Evolutionary conservation across 1,140 invertebrate genomes (phyloP).

Genomic region (Drosophila takahashii): DNA sequence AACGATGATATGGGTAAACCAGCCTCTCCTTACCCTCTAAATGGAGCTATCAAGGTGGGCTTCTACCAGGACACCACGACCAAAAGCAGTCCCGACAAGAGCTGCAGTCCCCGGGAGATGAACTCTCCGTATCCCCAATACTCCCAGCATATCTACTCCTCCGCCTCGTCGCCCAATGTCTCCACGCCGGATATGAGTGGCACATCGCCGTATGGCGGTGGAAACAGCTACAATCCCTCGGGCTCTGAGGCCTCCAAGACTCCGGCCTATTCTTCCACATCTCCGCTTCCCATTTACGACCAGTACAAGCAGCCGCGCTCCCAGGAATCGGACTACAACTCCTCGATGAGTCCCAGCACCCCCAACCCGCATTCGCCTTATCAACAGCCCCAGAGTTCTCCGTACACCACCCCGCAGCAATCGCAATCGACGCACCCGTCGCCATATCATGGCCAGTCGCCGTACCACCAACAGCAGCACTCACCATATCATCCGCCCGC

Average conservation of each 20-base stretch:
- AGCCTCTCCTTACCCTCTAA: constrained; percentile 88
- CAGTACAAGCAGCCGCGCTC: constrained; percentile 85
- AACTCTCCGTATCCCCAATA: constrained; percentile 88
- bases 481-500: constrained; percentile 70
- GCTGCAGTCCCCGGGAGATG: constrained; percentile 88
- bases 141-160: constrained; percentile 87
- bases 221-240: constrained; percentile 75
- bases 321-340: constrained; percentile 84
- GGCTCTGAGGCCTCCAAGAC: constrained; percentile 81
- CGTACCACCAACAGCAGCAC: constrained; percentile 79
- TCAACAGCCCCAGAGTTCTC: constrained; percentile 83
- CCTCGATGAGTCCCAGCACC: constrained; percentile 84
- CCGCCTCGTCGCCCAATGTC: constrained; percentile 85
- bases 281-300: constrained; percentile 85
- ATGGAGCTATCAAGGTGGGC: constrained; percentile 90
- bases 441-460: constrained; percentile 85
- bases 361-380: constrained; percentile 84
- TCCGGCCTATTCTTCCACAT: constrained; percentile 78
- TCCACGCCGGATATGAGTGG: constrained; percentile 80
- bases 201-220: constrained; percentile 77
- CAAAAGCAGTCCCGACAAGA: constrained; percentile 90
- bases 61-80: constrained; percentile 92
- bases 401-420: constrained; percentile 84
- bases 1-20: constrained; percentile 86
- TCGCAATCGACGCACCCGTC: constrained; percentile 78